phyloP scores from a whole-genome alignment of 2,797 vertebrate species.

The Paguma larvata region DNA sequence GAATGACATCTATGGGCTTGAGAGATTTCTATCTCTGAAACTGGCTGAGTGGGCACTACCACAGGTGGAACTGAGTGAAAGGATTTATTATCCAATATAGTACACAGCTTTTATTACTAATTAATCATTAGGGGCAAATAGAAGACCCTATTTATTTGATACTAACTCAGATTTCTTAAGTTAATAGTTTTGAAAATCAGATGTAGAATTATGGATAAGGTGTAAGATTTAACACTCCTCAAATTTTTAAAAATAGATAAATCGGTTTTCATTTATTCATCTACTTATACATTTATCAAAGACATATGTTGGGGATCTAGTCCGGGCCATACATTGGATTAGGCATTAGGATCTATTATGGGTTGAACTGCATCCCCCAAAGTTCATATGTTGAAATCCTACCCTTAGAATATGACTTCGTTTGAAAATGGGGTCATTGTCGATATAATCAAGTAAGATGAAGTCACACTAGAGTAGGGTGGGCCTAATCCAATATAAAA shows the following conservation, averaged over 20 bases:
- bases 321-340: neutral
- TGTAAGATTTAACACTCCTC: neutral
- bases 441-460: neutral
- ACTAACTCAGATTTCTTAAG: slow-evolving; percentile 13
- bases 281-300: neutral
- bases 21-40: slow-evolving; percentile 56
- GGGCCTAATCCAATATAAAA: neutral
- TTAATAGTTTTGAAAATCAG: slow-evolving; percentile 50
- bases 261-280: neutral
- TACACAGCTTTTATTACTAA: slow-evolving; percentile 26
- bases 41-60: neutral
- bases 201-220: neutral
- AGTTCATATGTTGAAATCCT: neutral
- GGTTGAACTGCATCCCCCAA: neutral
- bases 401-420: slow-evolving; percentile 17
- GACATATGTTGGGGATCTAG: neutral
- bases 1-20: slow-evolving; percentile 70
- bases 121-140: slow-evolving; percentile 45
- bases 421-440: neutral
- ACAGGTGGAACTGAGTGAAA: slow-evolving; percentile 41
- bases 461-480: neutral
- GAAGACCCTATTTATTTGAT: neutral
- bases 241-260: neutral
- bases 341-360: neutral
- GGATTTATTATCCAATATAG: slow-evolving; percentile 42